Evolutionary conservation across 2,113 vertebrate genomes (phyloP), one percentile per base, ranked within the genome.

Genomic region (Ophthalmolycus amberensis): DNA sequence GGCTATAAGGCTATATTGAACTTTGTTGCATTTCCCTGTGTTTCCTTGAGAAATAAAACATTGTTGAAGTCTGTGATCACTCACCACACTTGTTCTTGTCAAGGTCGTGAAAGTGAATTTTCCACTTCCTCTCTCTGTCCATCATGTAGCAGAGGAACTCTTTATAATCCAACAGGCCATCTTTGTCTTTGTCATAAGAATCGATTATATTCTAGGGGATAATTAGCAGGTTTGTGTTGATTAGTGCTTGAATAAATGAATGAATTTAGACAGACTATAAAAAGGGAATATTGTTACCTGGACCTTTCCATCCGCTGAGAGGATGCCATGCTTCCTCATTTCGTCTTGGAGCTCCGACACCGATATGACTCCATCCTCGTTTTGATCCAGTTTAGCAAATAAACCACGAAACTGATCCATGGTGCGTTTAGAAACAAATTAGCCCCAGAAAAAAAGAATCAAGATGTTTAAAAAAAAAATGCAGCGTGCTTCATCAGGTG

Each of bases 61-160:
- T 29, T 37, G 65, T 32, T 1, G 12, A 56, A 66, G 18, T 22
- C 38, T 67, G 1, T 48, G 15, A 59, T 9, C 22, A 89, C 93
- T 94, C 85, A 95, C 94, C 94, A 68, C 94, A 91, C 1, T 94
- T 92, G 85, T 95, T 94, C 83, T 92, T 95, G 87, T 95, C 94
- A 90, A 95, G 86, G 60, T 92, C 84, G 52, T 95, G 78, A 73
- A 95, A 95, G 85, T 94, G 46, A 42, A 95, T 94, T 85, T 93
- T 95, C 95, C 95, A 95, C 71, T 92, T 94, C 84, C 27, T 94
- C 79, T 95, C 95, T 70, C 90, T 92, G 89, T 94, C 93, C 90
- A 77, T 93, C 92, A 95, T 93, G 79, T 95, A 95, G 65, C 79
- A 59, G 52, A 95, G 90, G 60, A 95, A 95, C 83, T 95, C 95